Percentiles rank a stretch among this genome's conserved stretches.
Conservation (phyloP, 2,888 invertebrate species). For the Lysandra bellargus region DNA sequence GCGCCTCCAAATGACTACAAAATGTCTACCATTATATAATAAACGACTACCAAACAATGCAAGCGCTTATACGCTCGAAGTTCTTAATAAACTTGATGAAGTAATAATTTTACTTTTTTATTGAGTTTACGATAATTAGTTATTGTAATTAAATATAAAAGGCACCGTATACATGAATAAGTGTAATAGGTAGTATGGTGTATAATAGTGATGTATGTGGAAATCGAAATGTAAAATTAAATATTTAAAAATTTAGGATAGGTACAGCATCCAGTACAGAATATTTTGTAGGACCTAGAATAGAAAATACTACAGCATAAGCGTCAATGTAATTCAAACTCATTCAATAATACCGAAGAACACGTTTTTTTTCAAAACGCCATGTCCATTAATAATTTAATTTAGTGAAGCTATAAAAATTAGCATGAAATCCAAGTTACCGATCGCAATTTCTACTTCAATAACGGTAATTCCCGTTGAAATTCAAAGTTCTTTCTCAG, state of each 20-base stretch:
- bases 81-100: conserved; percentile 2
- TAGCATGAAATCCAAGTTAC: background rate
- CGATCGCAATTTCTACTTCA: conserved; percentile 12
- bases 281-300: too few relatives aligned
- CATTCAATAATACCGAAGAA: background rate
- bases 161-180: too few relatives aligned
- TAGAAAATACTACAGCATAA: too few relatives aligned
- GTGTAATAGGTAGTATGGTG: too few relatives aligned
- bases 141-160: too few relatives aligned
- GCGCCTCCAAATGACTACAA: conserved; percentile 12
- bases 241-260: too few relatives aligned
- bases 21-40: too few relatives aligned
- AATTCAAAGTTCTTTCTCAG: conserved; percentile 27
- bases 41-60: background rate
- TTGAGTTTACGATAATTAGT: too few relatives aligned
- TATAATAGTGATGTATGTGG: too few relatives aligned
- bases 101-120: background rate
- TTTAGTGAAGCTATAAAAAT: background rate
- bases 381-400: background rate
- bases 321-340: too few relatives aligned
- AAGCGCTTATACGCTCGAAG: background rate
- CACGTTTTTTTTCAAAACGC: background rate
- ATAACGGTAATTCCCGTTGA: conserved; percentile 24
- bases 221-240: too few relatives aligned
- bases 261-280: too few relatives aligned